A percentile compares a stretch with the other conserved stretches of the same genome.
Evolutionary conservation across 2,888 invertebrate genomes (phyloP).

Genomic region (Phragmatobia fuliginosa): DNA sequence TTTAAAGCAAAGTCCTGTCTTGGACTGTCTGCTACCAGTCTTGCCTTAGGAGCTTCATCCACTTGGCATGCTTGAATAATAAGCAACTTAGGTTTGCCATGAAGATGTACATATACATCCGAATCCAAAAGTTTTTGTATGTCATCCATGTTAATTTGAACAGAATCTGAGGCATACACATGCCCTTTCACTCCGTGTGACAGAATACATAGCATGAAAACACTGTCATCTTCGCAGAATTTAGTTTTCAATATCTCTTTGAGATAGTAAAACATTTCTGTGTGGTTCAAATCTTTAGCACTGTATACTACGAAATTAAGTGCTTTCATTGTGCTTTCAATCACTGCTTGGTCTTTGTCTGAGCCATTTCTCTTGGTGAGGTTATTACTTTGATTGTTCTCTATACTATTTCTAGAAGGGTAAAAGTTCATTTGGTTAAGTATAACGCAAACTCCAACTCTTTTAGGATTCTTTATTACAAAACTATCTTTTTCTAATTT

Average conservation of each 20-base stretch:
- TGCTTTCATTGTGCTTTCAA: conserved; percentile 69
- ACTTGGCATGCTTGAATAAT: conserved; percentile 81
- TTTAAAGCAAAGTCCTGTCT: conserved; percentile 55
- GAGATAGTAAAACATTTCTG: conserved; percentile 68
- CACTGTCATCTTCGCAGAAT: conserved; percentile 68
- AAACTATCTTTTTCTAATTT: conserved; percentile 59
- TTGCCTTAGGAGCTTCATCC: conserved; percentile 53
- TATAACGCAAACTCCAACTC: conserved; percentile 76
- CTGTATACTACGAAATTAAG: conserved; percentile 73
- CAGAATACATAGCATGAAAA: conserved; percentile 78
- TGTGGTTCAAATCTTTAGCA: conserved; percentile 65
- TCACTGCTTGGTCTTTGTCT: conserved; percentile 61
- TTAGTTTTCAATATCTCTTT: conserved; percentile 63
- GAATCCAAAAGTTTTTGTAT: conserved; percentile 75
- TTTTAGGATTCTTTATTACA: conserved; percentile 68
- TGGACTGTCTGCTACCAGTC: conserved; percentile 69
- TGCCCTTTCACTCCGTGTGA: conserved; percentile 80
- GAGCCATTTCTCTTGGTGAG: conserved; percentile 70
- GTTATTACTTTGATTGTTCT: conserved; percentile 46
- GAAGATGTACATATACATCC: conserved; percentile 62
- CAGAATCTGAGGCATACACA: conserved; percentile 77
- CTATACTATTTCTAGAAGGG: conserved; percentile 71
- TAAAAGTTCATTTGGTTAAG: conserved; percentile 79
- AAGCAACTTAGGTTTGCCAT: conserved; percentile 74
- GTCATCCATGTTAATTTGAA: conserved; percentile 74